Evolutionary conservation across 2,888 invertebrate genomes (phyloP).

Genomic region (Eledona agricola): DNA sequence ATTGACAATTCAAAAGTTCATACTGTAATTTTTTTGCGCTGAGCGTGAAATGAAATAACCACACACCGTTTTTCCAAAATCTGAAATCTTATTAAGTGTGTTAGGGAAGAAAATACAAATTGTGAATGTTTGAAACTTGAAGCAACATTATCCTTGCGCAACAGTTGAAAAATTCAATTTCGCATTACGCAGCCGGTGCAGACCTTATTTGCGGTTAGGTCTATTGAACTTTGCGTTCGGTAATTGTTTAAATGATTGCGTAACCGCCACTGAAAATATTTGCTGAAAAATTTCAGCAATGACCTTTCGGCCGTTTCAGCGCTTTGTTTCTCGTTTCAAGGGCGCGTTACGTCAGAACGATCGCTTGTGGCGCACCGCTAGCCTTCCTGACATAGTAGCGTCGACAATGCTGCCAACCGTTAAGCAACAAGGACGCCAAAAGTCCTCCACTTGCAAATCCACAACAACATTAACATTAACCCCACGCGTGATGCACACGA

Average conservation of each 20-base stretch:
- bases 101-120: too few species aligned
- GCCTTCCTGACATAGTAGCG: slow-evolving; percentile 31
- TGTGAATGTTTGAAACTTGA: too few species aligned
- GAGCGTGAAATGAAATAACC: too few species aligned
- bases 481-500: slow-evolving; percentile 17
- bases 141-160: too few species aligned
- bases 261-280: slow-evolving; percentile 1
- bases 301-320: slow-evolving; percentile 11
- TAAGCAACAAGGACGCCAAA: slow-evolving; percentile 21
- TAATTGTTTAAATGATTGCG: too few species aligned
- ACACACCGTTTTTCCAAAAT: too few species aligned
- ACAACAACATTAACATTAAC: slow-evolving; percentile 11
- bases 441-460: slow-evolving; percentile 6
- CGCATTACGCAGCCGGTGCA: background rate
- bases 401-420: slow-evolving; percentile 16
- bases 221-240: too few species aligned
- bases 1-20: too few species aligned
- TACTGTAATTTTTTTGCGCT: too few species aligned
- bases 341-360: slow-evolving; percentile 31
- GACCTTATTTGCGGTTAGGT: background rate
- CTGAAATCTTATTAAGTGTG: too few species aligned
- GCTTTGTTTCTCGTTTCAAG: slow-evolving; percentile 28
- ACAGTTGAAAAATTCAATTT: slow-evolving; percentile 2
- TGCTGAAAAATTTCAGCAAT: slow-evolving; percentile 6
- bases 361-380: slow-evolving; percentile 16